Percentiles rank a stretch among this genome's conserved stretches.
These are phyloP conservation scores for Camptogramma bilineatum DNA, from an alignment of 2,888 invertebrate species.

Conservation along the genomic window DNA sequence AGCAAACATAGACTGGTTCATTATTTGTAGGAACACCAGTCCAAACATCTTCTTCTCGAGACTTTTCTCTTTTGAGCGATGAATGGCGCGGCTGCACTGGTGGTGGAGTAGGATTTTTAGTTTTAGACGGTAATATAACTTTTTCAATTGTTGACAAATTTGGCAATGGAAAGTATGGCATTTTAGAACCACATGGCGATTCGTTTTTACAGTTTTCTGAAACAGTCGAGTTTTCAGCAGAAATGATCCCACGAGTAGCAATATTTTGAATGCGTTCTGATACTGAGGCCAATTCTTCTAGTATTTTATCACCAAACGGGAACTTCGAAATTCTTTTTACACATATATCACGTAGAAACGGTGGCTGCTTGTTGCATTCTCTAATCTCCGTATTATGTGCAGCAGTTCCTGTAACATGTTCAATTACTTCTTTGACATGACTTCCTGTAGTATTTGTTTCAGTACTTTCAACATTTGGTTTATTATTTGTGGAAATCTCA, in stretches of 20 bases:
- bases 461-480: conserved; percentile 46
- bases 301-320: conserved; percentile 89
- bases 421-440: conserved; percentile 78
- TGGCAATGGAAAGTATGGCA: conserved; percentile 79
- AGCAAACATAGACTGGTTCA: conserved; percentile 87
- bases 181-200: conserved; percentile 48
- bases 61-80: conserved; percentile 66
- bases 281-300: conserved; percentile 88
- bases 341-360: conserved; percentile 87
- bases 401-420: conserved; percentile 69
- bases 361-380: conserved; percentile 60
- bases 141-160: conserved; percentile 77
- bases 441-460: conserved; percentile 51
- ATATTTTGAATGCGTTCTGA: conserved; percentile 83
- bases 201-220: conserved; percentile 37
- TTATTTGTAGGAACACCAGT: conserved; percentile 86
- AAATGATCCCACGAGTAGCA: conserved; percentile 51
- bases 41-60: conserved; percentile 80
- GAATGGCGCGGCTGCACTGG: conserved; percentile 77
- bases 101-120: conserved; percentile 63
- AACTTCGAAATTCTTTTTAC: conserved; percentile 87
- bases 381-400: conserved; percentile 46
- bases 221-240: conserved; percentile 36
- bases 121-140: conserved; percentile 61
- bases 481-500: conserved; percentile 57